Base-by-base conservation (phyloP, 2,797 vertebrate genomes). In the Halcyon smyrnensis region DNA sequence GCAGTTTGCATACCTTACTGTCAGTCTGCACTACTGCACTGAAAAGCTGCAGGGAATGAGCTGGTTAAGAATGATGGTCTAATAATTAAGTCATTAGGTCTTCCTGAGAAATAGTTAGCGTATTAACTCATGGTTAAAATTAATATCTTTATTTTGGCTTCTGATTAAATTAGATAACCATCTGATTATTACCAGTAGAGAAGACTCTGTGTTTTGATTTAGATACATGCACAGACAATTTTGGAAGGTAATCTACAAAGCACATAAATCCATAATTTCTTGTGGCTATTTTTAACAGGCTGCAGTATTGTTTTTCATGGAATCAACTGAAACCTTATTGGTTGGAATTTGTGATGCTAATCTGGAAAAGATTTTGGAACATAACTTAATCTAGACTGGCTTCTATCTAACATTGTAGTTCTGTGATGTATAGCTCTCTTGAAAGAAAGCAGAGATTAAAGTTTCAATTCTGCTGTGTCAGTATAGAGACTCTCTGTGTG, bases 121-220 rank as follows among this genome's bases (percentile, higher is more conserved):
- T 91, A 87, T 96, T 96, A 96, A 97, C 92, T 95, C 73, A 84
- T 83, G 70, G 74, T 93, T 96, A 86, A 71, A 97, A 97, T 97
- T 93, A 96, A 96, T 95, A 95, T 32, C 16, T 91, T 78, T 95
- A 92, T 28, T 96, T 81, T 76, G 78, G 65, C 73, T 94, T 83
- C 86, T 93, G 63, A 63, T 80, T 77, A 96, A 75, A 87, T 78
- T 69, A 69, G 65, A 56, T 36, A 84, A n/a, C 50, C 48, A 87
- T 76, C 68, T 64, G 19, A 20, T 53, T 59, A 80, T 68, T 67
- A 14, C 71, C 77, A 78, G 18, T n/a, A 78, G 62, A 68, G 28
- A 12, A 86, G 36, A 89, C 18, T 37, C 30, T 6, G 8, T 32
- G 15, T 30, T 41, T 50, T 79, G 46, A 41, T 88, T 86, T 50